phyloP scores from a whole-genome alignment of 2,888 invertebrate species.

The Rhamnusium bicolor region DNA sequence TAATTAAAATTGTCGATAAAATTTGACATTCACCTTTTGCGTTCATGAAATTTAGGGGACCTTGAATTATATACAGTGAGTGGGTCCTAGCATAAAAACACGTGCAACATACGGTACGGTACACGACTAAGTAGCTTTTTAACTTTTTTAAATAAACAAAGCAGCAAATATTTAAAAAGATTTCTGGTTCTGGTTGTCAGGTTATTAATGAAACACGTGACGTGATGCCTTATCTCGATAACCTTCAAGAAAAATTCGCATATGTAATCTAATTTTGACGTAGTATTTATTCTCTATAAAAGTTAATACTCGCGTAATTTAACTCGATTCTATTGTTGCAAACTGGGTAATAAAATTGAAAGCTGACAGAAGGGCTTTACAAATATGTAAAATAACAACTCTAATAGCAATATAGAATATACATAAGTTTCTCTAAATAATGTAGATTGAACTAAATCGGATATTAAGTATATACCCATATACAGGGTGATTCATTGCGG shows the following conservation, averaged over 20 bases:
- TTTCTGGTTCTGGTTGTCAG: neutral
- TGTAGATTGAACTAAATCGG: too few relatives aligned
- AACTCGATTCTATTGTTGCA: neutral
- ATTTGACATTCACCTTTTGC: slow-evolving; percentile 33
- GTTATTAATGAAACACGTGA: neutral
- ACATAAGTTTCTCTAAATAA: too few relatives aligned
- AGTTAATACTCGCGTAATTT: neutral
- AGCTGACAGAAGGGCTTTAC: too few relatives aligned
- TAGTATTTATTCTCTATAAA: neutral
- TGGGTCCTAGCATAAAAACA: neutral
- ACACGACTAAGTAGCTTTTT: neutral
- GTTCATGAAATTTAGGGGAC: slow-evolving; percentile 26
- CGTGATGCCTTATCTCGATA: neutral
- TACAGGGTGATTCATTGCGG: too few relatives aligned
- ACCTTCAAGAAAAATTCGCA: neutral
- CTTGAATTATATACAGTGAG: slow-evolving; percentile 6
- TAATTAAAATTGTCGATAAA: slow-evolving; percentile 7
- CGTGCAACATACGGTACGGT: neutral
- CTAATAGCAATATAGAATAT: too few relatives aligned
- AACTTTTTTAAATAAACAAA: neutral
- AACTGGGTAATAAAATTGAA: neutral
- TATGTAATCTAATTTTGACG: neutral
- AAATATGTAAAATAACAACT: too few relatives aligned
- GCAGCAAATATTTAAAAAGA: too few relatives aligned
- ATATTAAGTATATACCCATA: too few relatives aligned